A percentile compares a stretch with the other conserved stretches of the same genome.
Conservation (phyloP, 2,797 vertebrate genomes). For the Sorex maritimensis region DNA sequence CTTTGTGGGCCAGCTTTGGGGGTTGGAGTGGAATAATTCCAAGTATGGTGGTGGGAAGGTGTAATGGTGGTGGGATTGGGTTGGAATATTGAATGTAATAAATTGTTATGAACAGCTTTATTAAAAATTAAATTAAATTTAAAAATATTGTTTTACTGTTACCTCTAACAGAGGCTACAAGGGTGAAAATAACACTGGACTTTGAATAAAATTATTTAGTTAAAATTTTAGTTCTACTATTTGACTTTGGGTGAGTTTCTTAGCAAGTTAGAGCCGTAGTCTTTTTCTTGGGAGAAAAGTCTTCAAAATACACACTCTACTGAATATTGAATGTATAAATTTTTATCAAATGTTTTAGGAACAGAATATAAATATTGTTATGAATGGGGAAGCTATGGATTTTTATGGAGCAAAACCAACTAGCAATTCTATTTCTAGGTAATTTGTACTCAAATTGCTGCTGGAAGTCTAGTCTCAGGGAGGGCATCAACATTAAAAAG, state of each 20-base stretch:
- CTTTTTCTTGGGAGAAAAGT: slow-evolving; percentile 23
- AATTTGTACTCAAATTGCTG: neutral
- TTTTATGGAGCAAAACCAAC: neutral
- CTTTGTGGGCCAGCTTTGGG: too few species aligned
- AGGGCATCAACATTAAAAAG: too few species aligned
- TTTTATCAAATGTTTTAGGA: slow-evolving; percentile 3
- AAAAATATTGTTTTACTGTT: slow-evolving; percentile 23
- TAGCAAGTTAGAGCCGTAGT: neutral
- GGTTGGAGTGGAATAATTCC: too few species aligned
- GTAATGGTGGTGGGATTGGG: too few species aligned
- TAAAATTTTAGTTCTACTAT: slow-evolving; percentile 14
- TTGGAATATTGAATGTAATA: too few species aligned
- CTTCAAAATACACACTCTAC: neutral
- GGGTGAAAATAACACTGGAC: neutral
- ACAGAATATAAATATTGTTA: slow-evolving; percentile 3
- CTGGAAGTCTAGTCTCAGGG: too few species aligned
- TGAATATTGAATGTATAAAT: neutral
- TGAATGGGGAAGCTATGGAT: neutral
- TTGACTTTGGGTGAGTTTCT: slow-evolving; percentile 26
- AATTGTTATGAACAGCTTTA: too few species aligned
- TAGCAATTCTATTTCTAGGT: slow-evolving; percentile 3
- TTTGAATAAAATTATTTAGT: slow-evolving; percentile 47
- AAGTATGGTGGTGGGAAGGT: too few species aligned
- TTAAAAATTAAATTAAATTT: too few species aligned
- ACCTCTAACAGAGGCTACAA: neutral